Evolutionary conservation across 2,113 vertebrate genomes (phyloP).

Genomic region (Saguinus imperator): DNA sequence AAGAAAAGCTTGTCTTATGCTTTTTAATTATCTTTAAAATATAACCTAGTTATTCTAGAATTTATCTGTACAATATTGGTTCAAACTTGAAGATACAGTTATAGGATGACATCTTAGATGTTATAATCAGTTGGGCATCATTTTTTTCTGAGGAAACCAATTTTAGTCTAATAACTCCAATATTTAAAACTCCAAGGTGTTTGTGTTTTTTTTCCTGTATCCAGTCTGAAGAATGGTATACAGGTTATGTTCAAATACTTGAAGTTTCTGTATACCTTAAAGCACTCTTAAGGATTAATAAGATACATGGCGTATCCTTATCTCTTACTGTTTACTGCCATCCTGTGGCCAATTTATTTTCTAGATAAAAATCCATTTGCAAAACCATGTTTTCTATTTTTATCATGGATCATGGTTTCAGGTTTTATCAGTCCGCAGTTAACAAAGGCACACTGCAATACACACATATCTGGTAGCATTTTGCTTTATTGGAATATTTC

Average conservation of each 20-base stretch:
- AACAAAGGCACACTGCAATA: not conserved
- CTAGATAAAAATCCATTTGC: not conserved
- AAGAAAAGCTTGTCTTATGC: not conserved
- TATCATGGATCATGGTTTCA: not conserved
- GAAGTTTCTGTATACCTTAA: not conserved
- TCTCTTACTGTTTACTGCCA: slow-evolving; percentile 74
- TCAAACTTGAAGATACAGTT: not conserved
- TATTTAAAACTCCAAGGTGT: not conserved
- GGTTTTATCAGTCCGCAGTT: not conserved
- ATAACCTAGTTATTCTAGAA: not conserved
- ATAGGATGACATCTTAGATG: not conserved
- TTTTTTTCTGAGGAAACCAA: not conserved
- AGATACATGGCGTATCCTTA: not conserved
- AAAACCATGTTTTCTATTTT: slow-evolving; percentile 16
- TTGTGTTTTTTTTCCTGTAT: not conserved
- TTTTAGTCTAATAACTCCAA: not conserved
- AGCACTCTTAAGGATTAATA: not conserved
- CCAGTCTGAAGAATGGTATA: not conserved
- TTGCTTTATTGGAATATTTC: not conserved
- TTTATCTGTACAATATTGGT: not conserved
- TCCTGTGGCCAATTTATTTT: slow-evolving; percentile 74
- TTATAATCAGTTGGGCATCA: not conserved
- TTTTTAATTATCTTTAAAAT: not conserved
- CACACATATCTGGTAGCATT: not conserved
- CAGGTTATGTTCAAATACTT: not conserved